These are phyloP conservation scores for Onychomys arenicola DNA, from an alignment of 2,797 vertebrate species.

Conservation along the genomic window DNA sequence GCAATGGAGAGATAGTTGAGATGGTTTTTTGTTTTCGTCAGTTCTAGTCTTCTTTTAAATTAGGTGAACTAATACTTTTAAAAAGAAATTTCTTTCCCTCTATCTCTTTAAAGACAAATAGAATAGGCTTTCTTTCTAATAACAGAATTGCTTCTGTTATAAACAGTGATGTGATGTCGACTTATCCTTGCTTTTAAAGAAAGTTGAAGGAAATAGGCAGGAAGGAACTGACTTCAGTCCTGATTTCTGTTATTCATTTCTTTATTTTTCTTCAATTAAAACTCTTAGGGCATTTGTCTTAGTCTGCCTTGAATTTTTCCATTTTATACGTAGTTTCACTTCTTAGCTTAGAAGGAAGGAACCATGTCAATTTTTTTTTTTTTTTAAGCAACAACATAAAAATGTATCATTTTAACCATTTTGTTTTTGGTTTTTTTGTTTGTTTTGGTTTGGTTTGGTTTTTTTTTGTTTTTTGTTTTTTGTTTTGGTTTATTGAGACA, in stretches of 20 bases:
- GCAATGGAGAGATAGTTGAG: background rate
- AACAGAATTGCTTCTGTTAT: slow-evolving; percentile 36
- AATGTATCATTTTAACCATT: background rate
- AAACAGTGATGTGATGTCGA: background rate
- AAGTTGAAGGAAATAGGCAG: background rate
- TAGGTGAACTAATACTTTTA: background rate
- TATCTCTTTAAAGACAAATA: slow-evolving; percentile 19
- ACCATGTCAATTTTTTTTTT: background rate
- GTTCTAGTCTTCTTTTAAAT: background rate
- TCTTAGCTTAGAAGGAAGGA: background rate
- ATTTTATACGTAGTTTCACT: background rate
- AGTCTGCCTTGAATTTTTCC: background rate
- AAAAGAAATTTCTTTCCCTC: background rate
- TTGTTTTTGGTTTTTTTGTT: too few species aligned
- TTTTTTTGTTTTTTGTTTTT: too few species aligned
- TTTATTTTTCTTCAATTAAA: slow-evolving; percentile 35
- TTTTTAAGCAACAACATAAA: slow-evolving; percentile 4
- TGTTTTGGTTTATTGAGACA: too few species aligned
- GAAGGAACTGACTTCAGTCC: background rate
- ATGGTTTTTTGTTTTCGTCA: background rate
- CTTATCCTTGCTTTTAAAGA: slow-evolving; percentile 27
- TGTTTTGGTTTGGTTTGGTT: too few species aligned
- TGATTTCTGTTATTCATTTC: background rate
- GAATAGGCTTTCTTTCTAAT: background rate
- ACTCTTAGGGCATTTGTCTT: background rate